A percentile compares a stretch with the other conserved stretches of the same genome.
Conservation (phyloP, 2,113 vertebrate species). For the Pycnonotus jocosus region DNA sequence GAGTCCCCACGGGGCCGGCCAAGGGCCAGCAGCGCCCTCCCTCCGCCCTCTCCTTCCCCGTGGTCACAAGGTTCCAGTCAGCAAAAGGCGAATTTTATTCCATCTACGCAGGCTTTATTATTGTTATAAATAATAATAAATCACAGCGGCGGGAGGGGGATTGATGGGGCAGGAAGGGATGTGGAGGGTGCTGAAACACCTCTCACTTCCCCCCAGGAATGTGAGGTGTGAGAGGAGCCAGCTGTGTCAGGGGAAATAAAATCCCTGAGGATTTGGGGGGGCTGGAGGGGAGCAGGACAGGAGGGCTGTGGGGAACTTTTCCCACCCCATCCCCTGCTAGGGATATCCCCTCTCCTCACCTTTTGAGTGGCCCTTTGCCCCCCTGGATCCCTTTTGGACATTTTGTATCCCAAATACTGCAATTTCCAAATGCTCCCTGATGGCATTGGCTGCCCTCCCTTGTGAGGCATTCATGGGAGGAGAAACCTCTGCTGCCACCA, state of each 20-base stretch:
- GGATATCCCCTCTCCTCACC: fast-evolving
- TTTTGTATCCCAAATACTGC: not conserved
- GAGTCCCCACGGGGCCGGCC: fast-evolving
- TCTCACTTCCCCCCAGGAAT: fast-evolving
- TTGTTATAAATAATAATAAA: not conserved
- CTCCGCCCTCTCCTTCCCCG: not conserved
- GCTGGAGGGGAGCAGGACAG: fast-evolving
- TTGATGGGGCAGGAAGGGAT: not conserved
- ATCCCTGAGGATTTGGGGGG: not conserved
- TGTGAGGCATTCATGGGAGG: fast-evolving
- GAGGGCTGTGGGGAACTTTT: not conserved
- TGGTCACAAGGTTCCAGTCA: not conserved
- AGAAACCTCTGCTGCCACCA: fast-evolving
- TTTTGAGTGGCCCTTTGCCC: no score
- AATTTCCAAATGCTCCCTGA: not conserved
- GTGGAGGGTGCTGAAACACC: not conserved
- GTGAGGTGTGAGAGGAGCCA: not conserved
- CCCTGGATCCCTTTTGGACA: fast-evolving
- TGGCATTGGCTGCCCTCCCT: fast-evolving
- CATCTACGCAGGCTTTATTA: fast-evolving
- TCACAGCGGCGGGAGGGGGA: fast-evolving
- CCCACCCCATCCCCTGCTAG: fast-evolving
- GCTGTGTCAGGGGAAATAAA: not conserved
- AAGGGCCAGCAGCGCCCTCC: not conserved
- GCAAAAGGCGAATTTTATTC: not conserved